Base-by-base conservation (phyloP, 2,113 vertebrate genomes). In the Mixornis gularis region DNA sequence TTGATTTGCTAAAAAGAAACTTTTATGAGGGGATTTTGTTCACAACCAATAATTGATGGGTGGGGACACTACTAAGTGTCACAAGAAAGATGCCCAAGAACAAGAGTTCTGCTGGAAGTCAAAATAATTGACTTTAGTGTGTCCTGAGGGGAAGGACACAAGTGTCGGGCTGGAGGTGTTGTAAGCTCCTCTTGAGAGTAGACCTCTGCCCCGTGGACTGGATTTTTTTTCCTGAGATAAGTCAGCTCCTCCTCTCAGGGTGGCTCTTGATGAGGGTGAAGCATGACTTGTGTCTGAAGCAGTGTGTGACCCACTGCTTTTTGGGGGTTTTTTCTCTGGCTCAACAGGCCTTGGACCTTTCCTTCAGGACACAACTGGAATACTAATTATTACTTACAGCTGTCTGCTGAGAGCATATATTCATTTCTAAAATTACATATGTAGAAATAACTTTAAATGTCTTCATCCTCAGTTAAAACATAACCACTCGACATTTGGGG, bases 181-280 rank as follows among this genome's bases (percentile, higher is more conserved):
- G 20, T 27, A 72, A 60, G 19, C 26, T 79, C 24, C 24, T 69
- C 38, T 58, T 62, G 24, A 62, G 64, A 70, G 43, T 1, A 85
- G 21, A 77, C 2, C 27, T 80, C 64, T 69, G 48, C 19, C 38
- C 9, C 14, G 24, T 1, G 3, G 34, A 29, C 3, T 48, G 34
- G 26, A 79, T 51, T 51, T 73, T 4, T 0, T 76, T 74, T 32
- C 53, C 30, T 52, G 22, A 73, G 32, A 32, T 26, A 65, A 0
- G 0, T 25, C 16, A 83, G 22, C 20, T 72, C 13, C 58, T 90
- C 26, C 29, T 79, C 29, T 69, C 66, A 65, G 38, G 41, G 20
- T 51, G 1, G 2, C 18, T 92, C 32, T 26, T 51, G n/a, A 20
- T 0, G 0, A 38, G 59, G n/a, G 17, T 66, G 44, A 80, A 77